Base-by-base conservation (phyloP, 2,888 invertebrate genomes). In the Gerosis bhagava region DNA sequence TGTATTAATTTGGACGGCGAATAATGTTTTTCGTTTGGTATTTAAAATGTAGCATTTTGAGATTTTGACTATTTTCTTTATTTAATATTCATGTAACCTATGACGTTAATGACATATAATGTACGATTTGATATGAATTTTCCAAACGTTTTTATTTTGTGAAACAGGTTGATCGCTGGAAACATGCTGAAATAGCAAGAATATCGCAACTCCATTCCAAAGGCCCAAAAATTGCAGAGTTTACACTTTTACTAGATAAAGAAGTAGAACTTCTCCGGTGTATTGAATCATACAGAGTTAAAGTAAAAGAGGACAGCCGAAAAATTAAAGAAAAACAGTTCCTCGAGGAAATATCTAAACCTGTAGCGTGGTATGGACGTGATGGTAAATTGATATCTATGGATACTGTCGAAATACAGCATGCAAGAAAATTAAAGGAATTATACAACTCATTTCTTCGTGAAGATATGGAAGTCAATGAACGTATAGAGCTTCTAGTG, bases 371-470 rank as follows among this genome's bases (percentile, higher is more conserved):
- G 95, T 91, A 91, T 50, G 93, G 94, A 21, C 92, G 92, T 60
- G 94, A 94, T 64, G 94, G 93, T 12, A 89, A 84, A 50, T 70
- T 92, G 22, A 91, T 96, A 11, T 91, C 94, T 55, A 94, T 97
- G 94, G 95, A 97, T 59, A 94, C 96, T 0, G 70, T 95, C 39
- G 94, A 94, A 70, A 94, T 94, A 12, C 95, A 96, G 65, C 92
- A 93, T 61, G 96, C 95, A 10, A 91, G 93, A 39, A 93, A 94
- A 65, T 88, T 96, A 32, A 92, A 92, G 47, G 92, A 93, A 58
- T 83, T 96, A 10, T 96, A 95, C 70, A 90, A 92, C 60, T 90
- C 92, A 42, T 89, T 97, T 58, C 86, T 84, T 36, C 83, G 90
- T 21, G 84, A 91, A 40, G 90, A 92, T 54, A 70, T 91, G 50